These are phyloP conservation scores for Pangasius mekongensis DNA, from an alignment of 2,797 vertebrate genomes.

Conservation along the genomic window DNA sequence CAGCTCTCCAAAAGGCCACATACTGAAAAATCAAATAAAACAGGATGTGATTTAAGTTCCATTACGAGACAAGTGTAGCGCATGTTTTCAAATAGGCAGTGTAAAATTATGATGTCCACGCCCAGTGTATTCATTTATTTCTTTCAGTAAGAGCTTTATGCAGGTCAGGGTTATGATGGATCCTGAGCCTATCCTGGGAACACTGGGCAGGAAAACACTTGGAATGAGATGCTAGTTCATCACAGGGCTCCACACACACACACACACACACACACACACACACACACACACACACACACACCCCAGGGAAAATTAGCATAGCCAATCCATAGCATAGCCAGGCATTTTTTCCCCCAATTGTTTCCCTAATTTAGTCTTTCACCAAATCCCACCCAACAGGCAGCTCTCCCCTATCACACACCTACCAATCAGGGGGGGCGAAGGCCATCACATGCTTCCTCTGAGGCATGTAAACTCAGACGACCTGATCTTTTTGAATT, in stretches of 20 bases:
- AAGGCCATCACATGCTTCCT: not conserved
- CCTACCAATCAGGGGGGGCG: not conserved
- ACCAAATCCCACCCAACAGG: not conserved
- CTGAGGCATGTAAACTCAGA: not conserved
- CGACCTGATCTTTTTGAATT: not conserved
- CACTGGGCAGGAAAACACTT: not conserved
- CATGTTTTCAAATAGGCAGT: not conserved
- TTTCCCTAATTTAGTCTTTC: not conserved
- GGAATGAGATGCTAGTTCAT: not conserved
- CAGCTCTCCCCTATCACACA: not conserved
- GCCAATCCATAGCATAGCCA: not conserved
- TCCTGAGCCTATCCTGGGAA: not conserved
- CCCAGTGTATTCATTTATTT: not conserved
- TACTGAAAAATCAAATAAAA: constrained; percentile 19
- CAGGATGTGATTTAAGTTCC: not conserved
- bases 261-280: not conserved
- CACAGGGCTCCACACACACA: not conserved
- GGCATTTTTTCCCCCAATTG: too few relatives aligned
- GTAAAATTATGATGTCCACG: too few relatives aligned
- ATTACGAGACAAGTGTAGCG: not conserved
- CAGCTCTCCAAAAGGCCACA: not conserved
- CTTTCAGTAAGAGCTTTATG: not conserved
- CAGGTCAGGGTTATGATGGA: not conserved
- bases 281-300: too few relatives aligned
- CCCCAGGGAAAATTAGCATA: not conserved